A percentile compares a stretch with the other conserved stretches of the same genome.
Conservation (phyloP, 2,888 invertebrate genomes). For the Trisateles emortualis region DNA sequence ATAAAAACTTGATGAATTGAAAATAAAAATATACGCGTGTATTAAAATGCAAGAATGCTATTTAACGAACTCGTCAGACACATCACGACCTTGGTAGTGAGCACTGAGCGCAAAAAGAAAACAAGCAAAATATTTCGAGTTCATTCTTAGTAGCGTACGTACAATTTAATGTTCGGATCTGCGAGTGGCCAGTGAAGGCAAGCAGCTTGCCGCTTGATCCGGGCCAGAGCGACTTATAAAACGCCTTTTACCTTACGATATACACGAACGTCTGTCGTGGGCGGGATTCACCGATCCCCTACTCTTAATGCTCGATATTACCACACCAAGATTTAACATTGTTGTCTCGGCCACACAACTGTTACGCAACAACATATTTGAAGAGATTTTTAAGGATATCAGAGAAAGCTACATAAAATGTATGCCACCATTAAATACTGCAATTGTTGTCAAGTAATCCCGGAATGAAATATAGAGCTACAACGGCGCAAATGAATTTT, state of each 20-base stretch:
- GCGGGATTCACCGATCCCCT: slow-evolving; percentile 60
- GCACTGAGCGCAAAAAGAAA: slow-evolving; percentile 57
- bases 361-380: slow-evolving; percentile 14
- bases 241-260: slow-evolving; percentile 54
- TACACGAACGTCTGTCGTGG: slow-evolving; percentile 48
- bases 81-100: slow-evolving; percentile 67
- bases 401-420: slow-evolving; percentile 6
- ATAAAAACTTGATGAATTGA: slow-evolving; percentile 32
- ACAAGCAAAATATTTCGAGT: slow-evolving; percentile 55
- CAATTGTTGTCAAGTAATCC: slow-evolving; percentile 9
- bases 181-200: slow-evolving; percentile 71
- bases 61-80: slow-evolving; percentile 67
- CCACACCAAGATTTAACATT: slow-evolving; percentile 37
- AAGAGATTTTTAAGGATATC: slow-evolving; percentile 10
- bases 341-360: slow-evolving; percentile 20
- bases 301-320: slow-evolving; percentile 36
- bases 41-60: slow-evolving; percentile 55
- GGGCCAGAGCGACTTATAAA: slow-evolving; percentile 40
- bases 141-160: slow-evolving; percentile 34
- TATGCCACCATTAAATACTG: background rate
- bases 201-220: slow-evolving; percentile 74
- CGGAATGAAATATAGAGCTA: slow-evolving; percentile 23
- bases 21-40: slow-evolving; percentile 42
- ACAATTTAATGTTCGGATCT: slow-evolving; percentile 50
- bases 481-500: slow-evolving; percentile 7